A percentile compares a stretch with the other conserved stretches of the same genome.
Conservation (phyloP, 2,797 vertebrate genomes). For the Molossus molossus region DNA sequence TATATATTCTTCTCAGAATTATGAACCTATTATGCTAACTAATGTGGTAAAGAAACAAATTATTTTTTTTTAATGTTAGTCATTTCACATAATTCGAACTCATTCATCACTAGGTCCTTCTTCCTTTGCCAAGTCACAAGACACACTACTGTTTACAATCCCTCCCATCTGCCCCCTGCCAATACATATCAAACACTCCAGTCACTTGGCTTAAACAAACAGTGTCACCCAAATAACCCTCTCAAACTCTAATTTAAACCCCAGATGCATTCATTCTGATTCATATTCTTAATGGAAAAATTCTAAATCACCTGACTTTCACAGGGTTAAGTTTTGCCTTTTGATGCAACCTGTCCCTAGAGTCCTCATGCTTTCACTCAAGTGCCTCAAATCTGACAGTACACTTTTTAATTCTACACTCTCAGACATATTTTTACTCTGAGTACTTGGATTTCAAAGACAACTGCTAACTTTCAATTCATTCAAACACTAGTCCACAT, state of each 20-base stretch:
- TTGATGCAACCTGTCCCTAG: not conserved
- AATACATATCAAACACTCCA: slow-evolving; percentile 75
- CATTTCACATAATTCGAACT: slow-evolving; percentile 67
- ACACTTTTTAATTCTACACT: slow-evolving; percentile 43
- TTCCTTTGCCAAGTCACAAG: slow-evolving; percentile 85
- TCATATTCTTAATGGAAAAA: slow-evolving; percentile 75
- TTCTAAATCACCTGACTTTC: slow-evolving; percentile 70
- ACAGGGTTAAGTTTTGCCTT: slow-evolving; percentile 63
- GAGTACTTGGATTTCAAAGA: slow-evolving; percentile 57
- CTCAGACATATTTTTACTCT: slow-evolving; percentile 57
- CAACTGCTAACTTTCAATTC: slow-evolving; percentile 65
- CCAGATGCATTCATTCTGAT: slow-evolving; percentile 65
- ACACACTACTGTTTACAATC: slow-evolving; percentile 73
- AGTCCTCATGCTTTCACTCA: slow-evolving; percentile 10
- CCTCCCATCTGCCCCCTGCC: slow-evolving; percentile 71
- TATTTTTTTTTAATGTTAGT: slow-evolving; percentile 17
- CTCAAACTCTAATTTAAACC: slow-evolving; percentile 71
- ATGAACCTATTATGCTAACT: slow-evolving; percentile 22
- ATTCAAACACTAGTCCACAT: not conserved
- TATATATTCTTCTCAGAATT: slow-evolving; percentile 29
- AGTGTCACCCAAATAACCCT: slow-evolving; percentile 55
- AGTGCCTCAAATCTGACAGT: slow-evolving; percentile 17
- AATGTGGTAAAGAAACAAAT: slow-evolving; percentile 40
- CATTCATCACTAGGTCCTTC: slow-evolving; percentile 70
- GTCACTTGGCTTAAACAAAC: slow-evolving; percentile 75